Percentiles rank a stretch among this genome's conserved stretches.
These are phyloP conservation scores for Gallinago nigripennis DNA, from an alignment of 2,797 vertebrate species.

Conservation along the genomic window DNA sequence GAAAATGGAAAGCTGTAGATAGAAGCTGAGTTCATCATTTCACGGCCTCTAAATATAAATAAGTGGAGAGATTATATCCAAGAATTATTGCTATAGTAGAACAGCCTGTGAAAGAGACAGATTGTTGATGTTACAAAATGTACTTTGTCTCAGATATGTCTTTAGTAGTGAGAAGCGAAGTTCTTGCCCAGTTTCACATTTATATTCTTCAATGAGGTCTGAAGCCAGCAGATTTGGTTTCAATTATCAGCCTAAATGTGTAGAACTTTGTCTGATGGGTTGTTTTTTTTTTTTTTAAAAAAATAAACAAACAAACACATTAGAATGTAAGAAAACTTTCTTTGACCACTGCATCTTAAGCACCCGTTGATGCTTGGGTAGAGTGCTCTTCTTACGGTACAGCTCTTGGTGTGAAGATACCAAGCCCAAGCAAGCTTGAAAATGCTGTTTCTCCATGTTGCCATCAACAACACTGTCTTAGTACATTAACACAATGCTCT, in stretches of 20 bases:
- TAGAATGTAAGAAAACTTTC: neutral
- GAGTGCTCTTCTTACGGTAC: neutral
- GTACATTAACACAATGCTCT: neutral
- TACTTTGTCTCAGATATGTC: constrained; percentile 25
- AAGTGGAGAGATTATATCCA: constrained; percentile 34
- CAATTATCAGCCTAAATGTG: constrained; percentile 1
- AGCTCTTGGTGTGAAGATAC: neutral
- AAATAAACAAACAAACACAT: neutral
- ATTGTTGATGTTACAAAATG: constrained; percentile 38
- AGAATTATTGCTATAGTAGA: constrained; percentile 32
- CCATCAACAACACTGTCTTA: neutral
- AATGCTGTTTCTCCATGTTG: neutral
- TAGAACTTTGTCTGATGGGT: neutral
- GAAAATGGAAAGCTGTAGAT: constrained; percentile 53
- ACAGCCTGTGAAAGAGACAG: constrained; percentile 26
- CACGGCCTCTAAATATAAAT: constrained; percentile 51
- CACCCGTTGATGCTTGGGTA: neutral
- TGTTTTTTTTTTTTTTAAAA: neutral
- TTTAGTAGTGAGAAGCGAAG: constrained; percentile 18
- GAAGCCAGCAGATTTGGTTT: constrained; percentile 38
- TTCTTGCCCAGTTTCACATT: constrained; percentile 38
- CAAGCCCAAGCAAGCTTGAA: neutral
- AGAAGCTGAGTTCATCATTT: constrained; percentile 65
- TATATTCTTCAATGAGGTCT: constrained; percentile 6
- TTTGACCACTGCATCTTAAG: neutral